Evolutionary conservation across 2,797 vertebrate species (phyloP).

Genomic region (Sebastes dallii): DNA sequence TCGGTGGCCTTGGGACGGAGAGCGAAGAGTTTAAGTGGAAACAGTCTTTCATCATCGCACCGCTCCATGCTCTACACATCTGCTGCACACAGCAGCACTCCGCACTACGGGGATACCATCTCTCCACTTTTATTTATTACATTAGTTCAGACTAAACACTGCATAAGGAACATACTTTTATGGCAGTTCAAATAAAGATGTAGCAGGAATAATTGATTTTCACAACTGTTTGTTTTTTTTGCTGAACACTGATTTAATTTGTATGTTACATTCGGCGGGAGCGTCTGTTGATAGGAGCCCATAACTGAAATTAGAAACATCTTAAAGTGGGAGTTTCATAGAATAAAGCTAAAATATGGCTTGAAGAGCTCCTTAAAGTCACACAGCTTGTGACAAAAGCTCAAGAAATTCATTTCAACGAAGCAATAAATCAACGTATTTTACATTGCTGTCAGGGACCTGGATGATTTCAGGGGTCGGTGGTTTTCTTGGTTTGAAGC

Average conservation of each 20-base stretch:
- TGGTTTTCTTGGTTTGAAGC: conserved; percentile 47
- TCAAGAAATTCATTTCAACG: conserved; percentile 1
- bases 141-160: neutral
- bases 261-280: neutral
- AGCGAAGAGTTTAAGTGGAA: conserved; percentile 76
- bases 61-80: conserved; percentile 62
- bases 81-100: conserved; percentile 64
- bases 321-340: neutral
- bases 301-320: conserved; percentile 25
- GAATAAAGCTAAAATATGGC: conserved; percentile 3
- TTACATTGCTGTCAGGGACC: conserved; percentile 22
- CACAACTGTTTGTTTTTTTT: neutral
- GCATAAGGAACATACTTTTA: neutral
- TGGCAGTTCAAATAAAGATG: neutral
- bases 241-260: neutral
- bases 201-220: neutral
- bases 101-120: conserved; percentile 34
- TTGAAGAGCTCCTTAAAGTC: conserved; percentile 9
- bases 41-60: conserved; percentile 74
- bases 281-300: neutral
- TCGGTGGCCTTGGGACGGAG: conserved; percentile 71
- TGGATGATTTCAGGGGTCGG: conserved; percentile 40
- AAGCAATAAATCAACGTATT: conserved; percentile 25
- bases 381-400: neutral
- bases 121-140: conserved; percentile 3